Conservation (phyloP, 2,797 vertebrate genomes). For the Peromyscus attwateri region DNA sequence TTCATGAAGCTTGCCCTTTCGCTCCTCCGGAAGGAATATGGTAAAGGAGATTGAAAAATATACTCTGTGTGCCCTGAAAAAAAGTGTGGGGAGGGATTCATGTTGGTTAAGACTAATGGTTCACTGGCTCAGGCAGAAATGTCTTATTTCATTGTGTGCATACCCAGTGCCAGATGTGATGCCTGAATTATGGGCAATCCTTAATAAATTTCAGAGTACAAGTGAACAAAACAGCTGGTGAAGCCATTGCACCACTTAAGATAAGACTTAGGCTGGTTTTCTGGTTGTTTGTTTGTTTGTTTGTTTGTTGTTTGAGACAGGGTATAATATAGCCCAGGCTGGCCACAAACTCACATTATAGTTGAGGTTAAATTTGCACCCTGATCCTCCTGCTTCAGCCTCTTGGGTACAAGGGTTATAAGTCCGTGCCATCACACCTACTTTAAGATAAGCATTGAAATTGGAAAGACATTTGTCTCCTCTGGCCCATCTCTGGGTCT, state of each 20-base stretch:
- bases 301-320: not conserved
- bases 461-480: not conserved
- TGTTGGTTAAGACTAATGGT: not conserved
- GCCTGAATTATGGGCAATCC: not conserved
- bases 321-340: not conserved
- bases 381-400: not conserved
- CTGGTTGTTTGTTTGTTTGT: not conserved
- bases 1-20: not conserved
- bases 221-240: not conserved
- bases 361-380: not conserved
- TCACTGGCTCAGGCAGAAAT: not conserved
- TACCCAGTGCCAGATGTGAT: not conserved
- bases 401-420: not conserved
- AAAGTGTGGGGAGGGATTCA: not conserved
- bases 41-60: not conserved
- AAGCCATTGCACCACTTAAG: not conserved
- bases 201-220: not conserved
- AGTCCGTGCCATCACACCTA: accelerated
- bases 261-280: not conserved
- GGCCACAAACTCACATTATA: too few species aligned
- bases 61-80: not conserved
- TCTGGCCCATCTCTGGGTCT: not conserved
- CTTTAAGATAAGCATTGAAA: constrained; percentile 5
- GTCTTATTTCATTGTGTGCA: not conserved
- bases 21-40: not conserved